A percentile compares a stretch with the other conserved stretches of the same genome.
These are phyloP conservation scores for Phainopepla nitens DNA, from an alignment of 2,113 vertebrate genomes.

Conservation along the genomic window DNA sequence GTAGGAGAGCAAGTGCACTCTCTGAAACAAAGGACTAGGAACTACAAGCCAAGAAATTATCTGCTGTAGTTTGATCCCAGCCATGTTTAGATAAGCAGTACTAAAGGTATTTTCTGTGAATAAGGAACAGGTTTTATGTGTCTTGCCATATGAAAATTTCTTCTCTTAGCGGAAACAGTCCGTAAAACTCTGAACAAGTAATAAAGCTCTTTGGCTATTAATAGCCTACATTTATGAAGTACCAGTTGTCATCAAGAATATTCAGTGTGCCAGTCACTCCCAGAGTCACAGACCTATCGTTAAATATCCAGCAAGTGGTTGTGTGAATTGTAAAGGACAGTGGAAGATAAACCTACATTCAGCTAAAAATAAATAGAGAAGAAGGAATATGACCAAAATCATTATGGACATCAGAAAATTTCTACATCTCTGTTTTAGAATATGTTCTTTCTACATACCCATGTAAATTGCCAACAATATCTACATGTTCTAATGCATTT, in stretches of 20 bases:
- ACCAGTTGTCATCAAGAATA: conserved; percentile 19
- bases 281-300: not conserved
- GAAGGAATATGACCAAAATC: not conserved
- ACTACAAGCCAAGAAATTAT: not conserved
- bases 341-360: not conserved
- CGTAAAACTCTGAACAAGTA: not conserved
- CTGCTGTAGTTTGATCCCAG: not conserved
- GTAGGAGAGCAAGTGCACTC: not conserved
- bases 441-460: not conserved
- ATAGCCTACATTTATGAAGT: not conserved
- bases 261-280: not conserved
- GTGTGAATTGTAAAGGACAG: not conserved
- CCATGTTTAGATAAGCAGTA: not conserved
- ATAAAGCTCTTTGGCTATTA: not conserved
- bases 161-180: not conserved
- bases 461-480: not conserved
- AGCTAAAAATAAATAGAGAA: not conserved
- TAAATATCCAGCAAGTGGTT: not conserved
- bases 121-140: not conserved
- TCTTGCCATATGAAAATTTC: not conserved
- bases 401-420: not conserved
- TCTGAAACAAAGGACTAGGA: not conserved
- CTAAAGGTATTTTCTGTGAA: not conserved
- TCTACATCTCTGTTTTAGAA: not conserved
- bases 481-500: not conserved